Evolutionary conservation across 1,140 invertebrate species (phyloP).

Genomic region (Wasmannia auropunctata): DNA sequence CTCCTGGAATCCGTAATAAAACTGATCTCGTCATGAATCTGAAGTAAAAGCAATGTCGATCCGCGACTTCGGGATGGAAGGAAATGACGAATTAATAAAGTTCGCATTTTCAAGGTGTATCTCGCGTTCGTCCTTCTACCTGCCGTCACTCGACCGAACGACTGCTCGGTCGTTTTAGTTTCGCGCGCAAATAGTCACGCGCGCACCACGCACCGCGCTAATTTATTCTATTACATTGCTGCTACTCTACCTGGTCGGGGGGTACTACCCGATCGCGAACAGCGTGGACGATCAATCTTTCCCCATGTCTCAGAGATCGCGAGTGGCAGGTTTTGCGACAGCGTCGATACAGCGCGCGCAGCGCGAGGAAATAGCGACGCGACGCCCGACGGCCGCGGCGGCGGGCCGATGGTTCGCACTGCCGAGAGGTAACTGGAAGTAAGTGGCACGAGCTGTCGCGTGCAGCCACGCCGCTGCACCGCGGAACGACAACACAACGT

Average conservation of each 20-base stretch:
- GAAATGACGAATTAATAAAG: not conserved
- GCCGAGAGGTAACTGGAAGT: slow-evolving; percentile 56
- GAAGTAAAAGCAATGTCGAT: not conserved
- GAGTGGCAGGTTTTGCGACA: not conserved
- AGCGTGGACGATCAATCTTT: not conserved
- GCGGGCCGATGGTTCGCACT: slow-evolving; percentile 20
- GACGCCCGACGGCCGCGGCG: too few species aligned
- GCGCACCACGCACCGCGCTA: not conserved
- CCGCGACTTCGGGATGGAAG: not conserved
- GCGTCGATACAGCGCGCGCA: slow-evolving; percentile 30
- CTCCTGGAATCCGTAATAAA: not conserved
- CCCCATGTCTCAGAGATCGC: not conserved
- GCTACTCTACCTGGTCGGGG: slow-evolving; percentile 15
- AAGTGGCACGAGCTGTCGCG: slow-evolving; percentile 76
- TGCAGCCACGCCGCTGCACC: slow-evolving; percentile 56
- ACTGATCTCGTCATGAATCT: not conserved
- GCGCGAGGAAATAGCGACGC: slow-evolving; percentile 31
- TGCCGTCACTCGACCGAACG: not conserved
- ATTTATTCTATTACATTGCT: not conserved
- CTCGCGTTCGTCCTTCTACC: not conserved
- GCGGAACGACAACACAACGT: slow-evolving; percentile 58
- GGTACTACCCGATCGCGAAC: not conserved
- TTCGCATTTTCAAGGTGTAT: not conserved
- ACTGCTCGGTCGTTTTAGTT: not conserved
- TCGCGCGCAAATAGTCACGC: not conserved